phyloP scores from a whole-genome alignment of 30 jellyfish, hydroid and myxozoan species.

The Aurelia aurita complex sp. Pacific region DNA sequence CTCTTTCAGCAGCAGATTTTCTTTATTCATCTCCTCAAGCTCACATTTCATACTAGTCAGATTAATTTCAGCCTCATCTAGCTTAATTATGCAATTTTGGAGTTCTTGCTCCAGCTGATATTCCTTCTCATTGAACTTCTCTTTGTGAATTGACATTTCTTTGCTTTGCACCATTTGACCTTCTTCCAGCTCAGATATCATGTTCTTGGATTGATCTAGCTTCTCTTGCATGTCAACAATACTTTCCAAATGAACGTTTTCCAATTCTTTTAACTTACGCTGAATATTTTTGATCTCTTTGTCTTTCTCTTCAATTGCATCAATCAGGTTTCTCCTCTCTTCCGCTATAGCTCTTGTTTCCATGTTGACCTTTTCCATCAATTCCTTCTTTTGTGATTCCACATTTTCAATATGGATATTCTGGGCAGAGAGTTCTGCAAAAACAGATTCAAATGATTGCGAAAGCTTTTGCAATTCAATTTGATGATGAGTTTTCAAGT shows the following conservation, averaged over 20 bases:
- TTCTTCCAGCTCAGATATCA: background rate
- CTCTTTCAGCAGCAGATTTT: constrained; percentile 43
- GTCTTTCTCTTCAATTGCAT: background rate
- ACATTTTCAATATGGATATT: constrained; percentile 11
- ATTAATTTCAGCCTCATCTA: background rate
- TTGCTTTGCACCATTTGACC: background rate
- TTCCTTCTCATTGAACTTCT: background rate
- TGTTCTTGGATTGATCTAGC: background rate
- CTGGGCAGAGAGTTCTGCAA: constrained; percentile 18
- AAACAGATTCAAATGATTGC: constrained; percentile 22
- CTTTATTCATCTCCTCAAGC: constrained; percentile 20
- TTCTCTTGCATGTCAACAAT: background rate
- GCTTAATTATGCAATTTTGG: constrained; percentile 2
- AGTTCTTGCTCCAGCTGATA: background rate
- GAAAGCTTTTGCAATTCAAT: constrained; percentile 21
- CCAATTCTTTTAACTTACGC: background rate
- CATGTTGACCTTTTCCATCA: constrained; percentile 8
- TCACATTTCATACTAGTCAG: background rate
- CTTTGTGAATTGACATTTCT: background rate
- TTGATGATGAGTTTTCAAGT: constrained; percentile 16
- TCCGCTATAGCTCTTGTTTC: constrained; percentile 1
- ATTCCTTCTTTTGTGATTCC: constrained; percentile 18
- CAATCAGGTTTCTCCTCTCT: constrained; percentile 40
- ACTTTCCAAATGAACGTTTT: background rate
- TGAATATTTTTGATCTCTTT: background rate